Conservation (phyloP, 2,888 invertebrate species). For the Saturnia pavonia region DNA sequence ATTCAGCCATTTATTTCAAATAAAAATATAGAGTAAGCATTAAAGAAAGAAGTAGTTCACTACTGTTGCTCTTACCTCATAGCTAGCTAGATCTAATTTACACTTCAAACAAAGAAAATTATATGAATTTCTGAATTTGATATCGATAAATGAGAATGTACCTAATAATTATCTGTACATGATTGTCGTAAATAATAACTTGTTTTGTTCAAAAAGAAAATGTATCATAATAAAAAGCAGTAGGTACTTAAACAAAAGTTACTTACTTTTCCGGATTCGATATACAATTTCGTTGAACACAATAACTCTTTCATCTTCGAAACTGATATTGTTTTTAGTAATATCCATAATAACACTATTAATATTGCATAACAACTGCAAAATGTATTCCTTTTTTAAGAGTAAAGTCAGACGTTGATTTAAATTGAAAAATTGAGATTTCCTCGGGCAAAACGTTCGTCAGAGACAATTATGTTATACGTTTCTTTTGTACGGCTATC, state of each 20-base stretch:
- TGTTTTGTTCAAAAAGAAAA: too few relatives aligned
- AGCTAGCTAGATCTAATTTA: not conserved
- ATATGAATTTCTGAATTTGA: too few relatives aligned
- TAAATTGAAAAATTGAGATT: not conserved
- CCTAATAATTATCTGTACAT: too few relatives aligned
- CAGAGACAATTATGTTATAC: not conserved
- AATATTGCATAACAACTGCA: slow-evolving; percentile 20
- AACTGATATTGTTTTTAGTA: slow-evolving; percentile 57
- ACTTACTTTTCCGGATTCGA: slow-evolving; percentile 22
- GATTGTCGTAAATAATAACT: too few relatives aligned
- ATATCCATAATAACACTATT: slow-evolving; percentile 54
- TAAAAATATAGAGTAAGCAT: too few relatives aligned
- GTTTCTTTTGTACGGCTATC: not conserved
- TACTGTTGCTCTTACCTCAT: too few relatives aligned
- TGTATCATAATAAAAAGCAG: not conserved
- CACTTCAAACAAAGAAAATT: too few relatives aligned
- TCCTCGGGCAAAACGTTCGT: not conserved
- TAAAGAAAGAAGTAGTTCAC: too few relatives aligned
- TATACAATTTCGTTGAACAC: slow-evolving; percentile 47
- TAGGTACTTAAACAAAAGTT: not conserved
- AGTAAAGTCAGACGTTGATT: not conserved
- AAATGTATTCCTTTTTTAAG: not conserved
- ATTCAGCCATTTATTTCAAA: too few relatives aligned
- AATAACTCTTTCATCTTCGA: slow-evolving; percentile 59
- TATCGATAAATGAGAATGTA: too few relatives aligned